These are phyloP conservation scores for Chloropsis hardwickii DNA, from an alignment of 2,113 vertebrate genomes.

Conservation along the genomic window DNA sequence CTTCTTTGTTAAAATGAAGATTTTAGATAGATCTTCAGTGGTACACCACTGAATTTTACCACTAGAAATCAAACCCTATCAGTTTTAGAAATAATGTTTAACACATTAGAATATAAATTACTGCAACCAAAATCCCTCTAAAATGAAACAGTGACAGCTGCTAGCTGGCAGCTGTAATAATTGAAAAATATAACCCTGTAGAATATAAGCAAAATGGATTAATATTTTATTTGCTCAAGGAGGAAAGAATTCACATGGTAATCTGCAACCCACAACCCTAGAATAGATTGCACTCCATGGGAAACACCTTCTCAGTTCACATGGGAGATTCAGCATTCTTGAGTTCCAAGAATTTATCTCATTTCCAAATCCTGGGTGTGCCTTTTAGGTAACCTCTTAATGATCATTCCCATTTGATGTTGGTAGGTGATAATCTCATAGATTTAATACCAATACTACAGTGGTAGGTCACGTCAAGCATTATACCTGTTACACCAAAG, in stretches of 20 bases:
- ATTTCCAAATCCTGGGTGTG: not conserved
- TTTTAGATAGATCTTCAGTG: not conserved
- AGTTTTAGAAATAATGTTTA: not conserved
- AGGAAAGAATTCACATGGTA: not conserved
- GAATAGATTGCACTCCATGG: not conserved
- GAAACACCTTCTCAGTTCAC: not conserved
- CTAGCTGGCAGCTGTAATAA: not conserved
- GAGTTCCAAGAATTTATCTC: not conserved
- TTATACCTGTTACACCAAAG: not conserved
- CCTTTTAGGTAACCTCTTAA: not conserved
- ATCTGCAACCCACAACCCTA: not conserved
- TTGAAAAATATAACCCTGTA: not conserved
- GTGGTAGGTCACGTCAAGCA: not conserved
- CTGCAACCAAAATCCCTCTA: not conserved
- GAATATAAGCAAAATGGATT: not conserved
- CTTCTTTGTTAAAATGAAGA: not conserved
- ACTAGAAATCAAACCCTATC: not conserved
- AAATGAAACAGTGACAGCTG: not conserved
- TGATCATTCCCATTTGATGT: conserved; percentile 9
- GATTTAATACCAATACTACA: not conserved
- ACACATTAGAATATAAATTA: not conserved
- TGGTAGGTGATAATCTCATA: not conserved
- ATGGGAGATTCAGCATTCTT: not conserved
- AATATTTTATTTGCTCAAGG: not conserved
- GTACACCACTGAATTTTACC: not conserved